Conservation (phyloP, 2,113 vertebrate species). For the Raja brachyura region DNA sequence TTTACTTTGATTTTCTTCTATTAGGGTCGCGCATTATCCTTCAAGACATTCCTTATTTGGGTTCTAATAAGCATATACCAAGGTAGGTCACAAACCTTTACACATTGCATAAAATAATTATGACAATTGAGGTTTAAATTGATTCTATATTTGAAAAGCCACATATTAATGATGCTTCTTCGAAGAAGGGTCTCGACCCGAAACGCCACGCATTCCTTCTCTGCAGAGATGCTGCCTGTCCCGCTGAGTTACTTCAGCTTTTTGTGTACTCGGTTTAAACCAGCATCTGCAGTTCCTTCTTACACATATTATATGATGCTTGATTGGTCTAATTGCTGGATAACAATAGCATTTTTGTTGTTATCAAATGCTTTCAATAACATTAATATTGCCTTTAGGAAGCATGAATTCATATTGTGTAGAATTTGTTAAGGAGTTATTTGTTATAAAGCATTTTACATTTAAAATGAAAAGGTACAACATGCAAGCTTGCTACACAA, state of each 20-base stretch:
- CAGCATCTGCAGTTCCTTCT: too few relatives aligned
- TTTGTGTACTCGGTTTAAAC: too few relatives aligned
- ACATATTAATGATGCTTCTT: not conserved
- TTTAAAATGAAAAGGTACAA: not conserved
- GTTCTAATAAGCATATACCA: constrained; percentile 74
- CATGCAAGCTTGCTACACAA: not conserved
- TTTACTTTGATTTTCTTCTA: constrained; percentile 42
- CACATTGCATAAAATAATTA: not conserved
- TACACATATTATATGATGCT: not conserved
- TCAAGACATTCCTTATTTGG: constrained; percentile 77
- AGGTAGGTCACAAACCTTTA: constrained; percentile 53
- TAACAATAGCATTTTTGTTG: not conserved
- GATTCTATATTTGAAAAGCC: not conserved
- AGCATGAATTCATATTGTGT: not conserved
- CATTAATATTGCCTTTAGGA: not conserved
- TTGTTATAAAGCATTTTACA: too few relatives aligned
- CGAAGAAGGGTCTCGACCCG: too few relatives aligned
- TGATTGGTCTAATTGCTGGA: not conserved
- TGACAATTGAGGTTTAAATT: not conserved
- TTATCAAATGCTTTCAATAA: not conserved
- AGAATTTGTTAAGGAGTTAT: not conserved
- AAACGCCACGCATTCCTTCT: too few relatives aligned
- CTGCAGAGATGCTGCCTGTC: too few relatives aligned
- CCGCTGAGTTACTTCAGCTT: too few relatives aligned
- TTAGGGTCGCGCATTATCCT: constrained; percentile 89